Evolutionary conservation across 2,113 vertebrate species (phyloP).

Genomic region (Vireo altiloquus): DNA sequence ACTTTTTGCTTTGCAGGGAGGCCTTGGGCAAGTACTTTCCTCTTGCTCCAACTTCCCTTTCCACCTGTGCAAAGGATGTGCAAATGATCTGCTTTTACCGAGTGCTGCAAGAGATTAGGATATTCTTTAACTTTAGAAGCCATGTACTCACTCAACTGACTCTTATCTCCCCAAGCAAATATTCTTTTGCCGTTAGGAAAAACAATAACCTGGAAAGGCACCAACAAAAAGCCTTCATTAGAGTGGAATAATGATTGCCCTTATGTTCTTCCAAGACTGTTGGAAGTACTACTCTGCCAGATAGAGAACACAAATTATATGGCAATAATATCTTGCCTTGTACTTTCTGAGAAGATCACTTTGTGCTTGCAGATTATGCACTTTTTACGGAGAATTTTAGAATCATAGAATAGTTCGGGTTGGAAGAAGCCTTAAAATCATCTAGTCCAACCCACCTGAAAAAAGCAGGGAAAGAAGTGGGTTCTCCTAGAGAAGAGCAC

Average conservation of each 20-base stretch:
- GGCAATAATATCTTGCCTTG: not conserved
- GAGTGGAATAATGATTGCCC: not conserved
- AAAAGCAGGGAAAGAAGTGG: not conserved
- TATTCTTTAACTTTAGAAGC: not conserved
- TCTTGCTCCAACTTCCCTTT: not conserved
- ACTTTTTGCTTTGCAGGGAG: not conserved
- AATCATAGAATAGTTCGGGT: not conserved
- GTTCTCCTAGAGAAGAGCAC: not conserved
- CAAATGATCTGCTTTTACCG: not conserved
- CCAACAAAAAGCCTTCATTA: not conserved
- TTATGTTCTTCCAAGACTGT: not conserved
- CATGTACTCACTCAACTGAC: not conserved
- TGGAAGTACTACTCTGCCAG: not conserved
- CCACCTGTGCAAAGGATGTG: not conserved
- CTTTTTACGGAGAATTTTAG: not conserved
- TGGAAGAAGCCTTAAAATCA: not conserved
- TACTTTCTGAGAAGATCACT: not conserved
- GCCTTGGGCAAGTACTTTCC: not conserved
- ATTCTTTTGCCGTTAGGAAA: not conserved
- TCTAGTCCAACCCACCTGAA: not conserved
- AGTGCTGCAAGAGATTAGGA: not conserved
- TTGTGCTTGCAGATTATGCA: not conserved
- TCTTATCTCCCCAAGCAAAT: not conserved
- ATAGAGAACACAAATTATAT: not conserved
- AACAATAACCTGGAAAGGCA: not conserved